Conservation (phyloP, 2,113 vertebrate species). For the Heterocephalus glaber region DNA sequence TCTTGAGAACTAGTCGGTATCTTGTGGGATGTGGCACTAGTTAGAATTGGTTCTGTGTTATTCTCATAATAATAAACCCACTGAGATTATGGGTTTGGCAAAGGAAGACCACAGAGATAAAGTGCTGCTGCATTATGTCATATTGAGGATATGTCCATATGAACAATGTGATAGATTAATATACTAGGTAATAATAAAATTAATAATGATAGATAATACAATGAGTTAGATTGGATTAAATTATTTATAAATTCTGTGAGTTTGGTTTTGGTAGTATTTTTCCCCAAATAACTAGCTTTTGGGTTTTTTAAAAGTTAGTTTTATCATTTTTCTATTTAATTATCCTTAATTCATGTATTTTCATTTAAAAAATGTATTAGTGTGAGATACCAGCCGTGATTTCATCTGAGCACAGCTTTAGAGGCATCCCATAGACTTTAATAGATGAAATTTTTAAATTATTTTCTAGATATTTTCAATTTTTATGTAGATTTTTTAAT, state of each 20-base stretch:
- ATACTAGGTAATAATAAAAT: not conserved
- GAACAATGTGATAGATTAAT: not conserved
- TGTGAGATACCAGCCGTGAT: not conserved
- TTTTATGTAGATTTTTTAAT: not conserved
- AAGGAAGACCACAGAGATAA: not conserved
- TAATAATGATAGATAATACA: not conserved
- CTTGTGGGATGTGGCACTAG: not conserved
- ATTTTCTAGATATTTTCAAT: not conserved
- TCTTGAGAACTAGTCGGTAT: not conserved
- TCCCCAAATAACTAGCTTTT: not conserved
- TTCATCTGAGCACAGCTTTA: not conserved
- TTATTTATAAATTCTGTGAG: not conserved
- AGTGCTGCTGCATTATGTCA: not conserved
- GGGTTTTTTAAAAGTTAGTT: not conserved
- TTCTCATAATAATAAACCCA: not conserved
- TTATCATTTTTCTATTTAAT: slow-evolving; percentile 13
- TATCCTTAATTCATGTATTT: not conserved
- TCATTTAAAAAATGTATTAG: not conserved
- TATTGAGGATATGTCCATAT: not conserved
- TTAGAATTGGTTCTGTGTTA: not conserved
- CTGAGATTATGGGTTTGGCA: not conserved
- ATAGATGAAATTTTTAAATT: not conserved
- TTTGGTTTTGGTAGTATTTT: not conserved
- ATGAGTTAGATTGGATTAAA: not conserved
- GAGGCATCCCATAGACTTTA: not conserved